phyloP scores from a whole-genome alignment of 2,888 invertebrate species.

The Harpalus rufipes region DNA sequence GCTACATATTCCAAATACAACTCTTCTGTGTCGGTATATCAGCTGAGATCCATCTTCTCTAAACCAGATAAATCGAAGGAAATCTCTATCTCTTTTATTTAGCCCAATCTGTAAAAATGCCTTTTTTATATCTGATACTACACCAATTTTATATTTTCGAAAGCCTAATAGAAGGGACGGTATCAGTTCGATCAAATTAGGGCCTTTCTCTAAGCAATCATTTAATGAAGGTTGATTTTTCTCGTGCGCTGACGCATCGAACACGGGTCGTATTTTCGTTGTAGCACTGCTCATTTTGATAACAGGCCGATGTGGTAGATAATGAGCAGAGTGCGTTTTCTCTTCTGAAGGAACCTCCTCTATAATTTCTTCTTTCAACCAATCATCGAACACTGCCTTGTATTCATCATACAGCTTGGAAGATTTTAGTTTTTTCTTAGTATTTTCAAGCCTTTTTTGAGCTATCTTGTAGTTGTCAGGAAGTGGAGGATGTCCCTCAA shows the following conservation, averaged over 20 bases:
- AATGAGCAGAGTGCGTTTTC: not conserved
- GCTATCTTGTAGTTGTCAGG: not conserved
- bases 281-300: conserved; percentile 30
- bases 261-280: conserved; percentile 27
- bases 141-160: conserved; percentile 19
- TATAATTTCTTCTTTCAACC: conserved; percentile 18
- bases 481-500: not conserved
- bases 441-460: conserved; percentile 9
- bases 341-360: not conserved
- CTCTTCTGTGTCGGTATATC: conserved; percentile 59
- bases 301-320: conserved; percentile 32
- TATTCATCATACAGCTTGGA: not conserved
- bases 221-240: conserved; percentile 36
- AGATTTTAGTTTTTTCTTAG: conserved; percentile 24
- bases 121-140: conserved; percentile 36
- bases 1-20: conserved; percentile 64
- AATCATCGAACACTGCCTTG: conserved; percentile 16
- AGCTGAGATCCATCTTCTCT: conserved; percentile 4
- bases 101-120: conserved; percentile 28
- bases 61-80: conserved; percentile 36
- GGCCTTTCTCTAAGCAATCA: conserved; percentile 30
- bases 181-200: conserved; percentile 26
- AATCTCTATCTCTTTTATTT: conserved; percentile 1
- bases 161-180: conserved; percentile 7
- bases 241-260: conserved; percentile 25